phyloP scores from a whole-genome alignment of 2,797 vertebrate genomes.

The Halcyon badia region DNA sequence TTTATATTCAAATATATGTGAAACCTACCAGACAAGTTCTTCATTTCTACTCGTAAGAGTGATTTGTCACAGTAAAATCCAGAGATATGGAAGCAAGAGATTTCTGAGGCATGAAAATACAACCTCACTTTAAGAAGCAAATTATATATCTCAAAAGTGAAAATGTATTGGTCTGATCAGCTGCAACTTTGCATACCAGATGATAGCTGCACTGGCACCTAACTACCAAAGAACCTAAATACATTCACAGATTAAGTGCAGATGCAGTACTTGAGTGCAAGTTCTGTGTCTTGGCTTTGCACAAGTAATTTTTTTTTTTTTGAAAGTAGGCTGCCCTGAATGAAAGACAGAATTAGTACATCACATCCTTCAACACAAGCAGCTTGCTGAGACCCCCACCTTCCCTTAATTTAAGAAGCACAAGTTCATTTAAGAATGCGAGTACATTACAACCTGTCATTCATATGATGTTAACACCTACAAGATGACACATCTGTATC shows the following conservation, averaged over 20 bases:
- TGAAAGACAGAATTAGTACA: neutral
- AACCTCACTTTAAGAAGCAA: neutral
- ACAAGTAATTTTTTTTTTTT: neutral
- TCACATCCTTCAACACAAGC: neutral
- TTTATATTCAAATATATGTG: neutral
- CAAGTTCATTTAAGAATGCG: neutral
- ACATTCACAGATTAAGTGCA: neutral
- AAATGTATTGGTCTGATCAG: neutral
- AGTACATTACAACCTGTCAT: neutral
- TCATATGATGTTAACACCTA: neutral
- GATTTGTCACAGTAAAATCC: neutral
- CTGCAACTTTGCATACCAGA: neutral
- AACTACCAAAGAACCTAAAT: neutral
- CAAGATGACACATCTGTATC: neutral
- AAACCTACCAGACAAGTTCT: neutral
- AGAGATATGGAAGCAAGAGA: neutral
- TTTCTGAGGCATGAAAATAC: neutral
- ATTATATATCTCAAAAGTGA: neutral
- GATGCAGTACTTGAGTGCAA: neutral
- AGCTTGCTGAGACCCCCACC: accelerated
- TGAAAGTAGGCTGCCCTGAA: neutral
- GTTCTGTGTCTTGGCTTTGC: neutral
- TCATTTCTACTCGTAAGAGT: neutral
- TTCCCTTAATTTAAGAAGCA: neutral
- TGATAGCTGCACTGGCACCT: neutral